A percentile compares a stretch with the other conserved stretches of the same genome.
Conservation (phyloP, 1,140 invertebrate species). For the Trialeurodes vaporariorum region DNA sequence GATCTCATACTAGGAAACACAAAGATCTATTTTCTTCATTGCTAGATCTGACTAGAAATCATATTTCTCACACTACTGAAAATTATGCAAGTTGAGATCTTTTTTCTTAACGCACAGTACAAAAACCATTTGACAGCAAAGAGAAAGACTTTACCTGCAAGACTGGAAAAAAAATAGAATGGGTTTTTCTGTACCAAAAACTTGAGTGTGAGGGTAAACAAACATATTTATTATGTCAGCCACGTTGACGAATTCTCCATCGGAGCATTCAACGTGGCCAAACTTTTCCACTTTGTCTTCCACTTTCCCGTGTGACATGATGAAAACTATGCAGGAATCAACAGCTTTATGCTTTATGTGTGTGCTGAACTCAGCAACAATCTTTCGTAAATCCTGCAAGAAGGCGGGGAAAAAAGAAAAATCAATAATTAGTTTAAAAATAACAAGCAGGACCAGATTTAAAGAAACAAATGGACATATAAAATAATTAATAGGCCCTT, state of each 20-base stretch:
- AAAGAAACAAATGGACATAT: too few species aligned
- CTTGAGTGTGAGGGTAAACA: neutral
- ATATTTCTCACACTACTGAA: too few species aligned
- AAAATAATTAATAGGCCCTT: too few species aligned
- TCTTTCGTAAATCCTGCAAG: constrained; percentile 11
- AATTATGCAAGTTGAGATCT: too few species aligned
- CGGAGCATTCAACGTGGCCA: constrained; percentile 9
- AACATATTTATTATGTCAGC: constrained; percentile 15
- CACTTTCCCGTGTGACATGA: constrained; percentile 17
- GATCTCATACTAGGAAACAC: too few species aligned
- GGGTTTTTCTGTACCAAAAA: constrained; percentile 5
- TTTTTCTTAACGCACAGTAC: too few species aligned
- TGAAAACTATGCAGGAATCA: constrained; percentile 15
- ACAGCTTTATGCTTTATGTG: neutral
- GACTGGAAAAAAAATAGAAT: constrained; percentile 19
- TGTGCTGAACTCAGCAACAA: constrained; percentile 7
- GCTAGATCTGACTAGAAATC: too few species aligned
- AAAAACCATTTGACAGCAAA: too few species aligned
- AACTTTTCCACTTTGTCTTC: neutral
- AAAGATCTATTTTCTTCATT: too few species aligned
- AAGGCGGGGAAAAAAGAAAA: too few species aligned
- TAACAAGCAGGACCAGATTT: too few species aligned
- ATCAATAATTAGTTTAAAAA: too few species aligned
- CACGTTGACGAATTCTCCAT: constrained; percentile 7
- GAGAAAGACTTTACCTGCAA: constrained; percentile 15